These are phyloP conservation scores for Coronaproctus castanopsis DNA, from an alignment of 2,888 invertebrate genomes.

Conservation along the genomic window DNA sequence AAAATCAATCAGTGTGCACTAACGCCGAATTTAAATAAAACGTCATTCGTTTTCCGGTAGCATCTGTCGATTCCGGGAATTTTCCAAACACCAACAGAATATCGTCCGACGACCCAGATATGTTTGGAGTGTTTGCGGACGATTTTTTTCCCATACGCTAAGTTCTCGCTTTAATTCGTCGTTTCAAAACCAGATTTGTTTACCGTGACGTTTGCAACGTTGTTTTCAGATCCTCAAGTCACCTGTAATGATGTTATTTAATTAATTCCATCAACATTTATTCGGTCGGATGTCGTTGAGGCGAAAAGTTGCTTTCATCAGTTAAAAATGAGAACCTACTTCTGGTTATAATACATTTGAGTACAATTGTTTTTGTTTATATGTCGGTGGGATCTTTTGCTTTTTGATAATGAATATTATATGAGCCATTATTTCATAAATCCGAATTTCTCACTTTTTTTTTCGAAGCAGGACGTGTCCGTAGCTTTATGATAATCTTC, in stretches of 20 bases:
- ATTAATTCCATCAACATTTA: conserved; percentile 65
- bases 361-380: background rate
- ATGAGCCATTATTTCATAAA: background rate
- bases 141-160: no score
- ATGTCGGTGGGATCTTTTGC: background rate
- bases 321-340: background rate
- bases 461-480: no score
- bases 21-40: no score
- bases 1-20: no score
- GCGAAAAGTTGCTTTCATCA: conserved; percentile 35
- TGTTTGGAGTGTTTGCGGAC: no score
- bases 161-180: no score
- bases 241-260: conserved; percentile 17
- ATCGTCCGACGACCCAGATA: conserved; percentile 11
- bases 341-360: background rate
- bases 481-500: background rate
- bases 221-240: conserved; percentile 13
- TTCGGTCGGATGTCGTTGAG: conserved; percentile 78
- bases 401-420: background rate
- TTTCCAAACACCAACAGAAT: conserved; percentile 3
- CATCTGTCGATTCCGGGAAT: no score
- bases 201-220: conserved; percentile 13
- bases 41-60: no score
- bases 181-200: no score
- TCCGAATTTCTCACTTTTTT: background rate